Conservation (phyloP, 2,113 vertebrate genomes). For the Sula dactylatra region DNA sequence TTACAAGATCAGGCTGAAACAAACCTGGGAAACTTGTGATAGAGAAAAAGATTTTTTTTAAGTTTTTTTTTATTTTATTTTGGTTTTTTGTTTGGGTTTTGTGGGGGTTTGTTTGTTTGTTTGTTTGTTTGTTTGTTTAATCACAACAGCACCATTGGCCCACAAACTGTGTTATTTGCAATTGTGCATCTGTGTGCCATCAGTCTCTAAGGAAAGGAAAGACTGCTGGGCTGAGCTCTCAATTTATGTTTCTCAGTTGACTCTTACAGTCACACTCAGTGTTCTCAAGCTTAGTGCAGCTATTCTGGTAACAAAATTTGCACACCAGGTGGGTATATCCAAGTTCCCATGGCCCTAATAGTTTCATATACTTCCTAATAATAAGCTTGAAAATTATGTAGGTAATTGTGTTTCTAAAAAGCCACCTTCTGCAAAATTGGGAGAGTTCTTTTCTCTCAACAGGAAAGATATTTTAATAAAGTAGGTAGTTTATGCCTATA, state of each 20-base stretch:
- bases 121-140: no score
- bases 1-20: background rate
- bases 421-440: background rate
- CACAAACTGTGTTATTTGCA: slow-evolving; percentile 11
- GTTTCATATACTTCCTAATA: background rate
- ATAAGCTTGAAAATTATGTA: slow-evolving; percentile 10
- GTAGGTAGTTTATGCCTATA: background rate
- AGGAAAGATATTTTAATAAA: background rate
- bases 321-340: slow-evolving; percentile 10
- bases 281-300: background rate
- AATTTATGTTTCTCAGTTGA: slow-evolving; percentile 52
- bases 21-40: background rate
- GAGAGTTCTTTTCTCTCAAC: background rate
- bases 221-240: slow-evolving; percentile 1
- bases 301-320: slow-evolving; percentile 35
- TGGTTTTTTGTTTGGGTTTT: no score
- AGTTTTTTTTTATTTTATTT: no score
- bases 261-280: slow-evolving; percentile 4
- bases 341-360: slow-evolving; percentile 28
- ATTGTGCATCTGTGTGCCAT: slow-evolving; percentile 2
- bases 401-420: slow-evolving; percentile 5
- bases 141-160: background rate
- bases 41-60: background rate
- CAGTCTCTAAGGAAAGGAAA: slow-evolving; percentile 27
- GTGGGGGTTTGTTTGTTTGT: no score